Percentiles rank a stretch among this genome's conserved stretches.
Evolutionary conservation across 1,140 invertebrate genomes (phyloP).

Genomic region (Lordiphosa clarofinis): DNA sequence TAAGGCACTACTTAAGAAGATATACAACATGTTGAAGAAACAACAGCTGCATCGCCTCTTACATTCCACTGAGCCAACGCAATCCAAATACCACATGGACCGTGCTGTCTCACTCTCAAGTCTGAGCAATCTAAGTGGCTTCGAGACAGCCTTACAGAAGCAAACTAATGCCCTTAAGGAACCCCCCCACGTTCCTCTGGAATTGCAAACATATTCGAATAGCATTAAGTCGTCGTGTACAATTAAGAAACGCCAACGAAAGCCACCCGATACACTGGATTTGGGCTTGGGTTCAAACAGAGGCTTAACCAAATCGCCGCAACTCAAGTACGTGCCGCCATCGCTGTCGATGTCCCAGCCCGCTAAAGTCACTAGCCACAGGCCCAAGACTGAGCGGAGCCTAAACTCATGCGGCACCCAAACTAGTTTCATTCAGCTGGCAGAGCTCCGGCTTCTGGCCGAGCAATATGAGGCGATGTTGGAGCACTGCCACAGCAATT

Average conservation of each 20-base stretch:
- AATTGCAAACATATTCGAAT: background rate
- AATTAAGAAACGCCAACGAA: constrained; percentile 11
- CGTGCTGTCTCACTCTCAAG: constrained; percentile 49
- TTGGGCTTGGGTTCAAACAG: constrained; percentile 1
- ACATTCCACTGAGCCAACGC: constrained; percentile 55
- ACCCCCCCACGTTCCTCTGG: too few relatives aligned
- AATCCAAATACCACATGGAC: constrained; percentile 23
- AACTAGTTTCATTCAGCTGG: constrained; percentile 61
- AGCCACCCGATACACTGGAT: constrained; percentile 8
- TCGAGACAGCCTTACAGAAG: constrained; percentile 1
- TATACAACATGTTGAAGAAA: constrained; percentile 67
- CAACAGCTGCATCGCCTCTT: constrained; percentile 66
- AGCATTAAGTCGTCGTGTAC: background rate
- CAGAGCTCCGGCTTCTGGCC: constrained; percentile 53
- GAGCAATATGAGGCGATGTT: constrained; percentile 40
- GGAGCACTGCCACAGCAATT: constrained; percentile 8
- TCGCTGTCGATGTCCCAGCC: background rate
- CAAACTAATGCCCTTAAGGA: background rate
- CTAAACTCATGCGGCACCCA: constrained; percentile 51
- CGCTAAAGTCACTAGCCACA: too few relatives aligned
- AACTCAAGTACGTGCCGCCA: background rate
- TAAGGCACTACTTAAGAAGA: constrained; percentile 59
- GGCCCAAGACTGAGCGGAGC: constrained; percentile 9
- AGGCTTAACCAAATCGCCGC: background rate
- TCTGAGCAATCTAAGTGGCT: constrained; percentile 24